Evolutionary conservation across 1,140 invertebrate genomes (phyloP), one percentile per base, ranked within the genome.

Genomic region (Drosophila lacertosa): DNA sequence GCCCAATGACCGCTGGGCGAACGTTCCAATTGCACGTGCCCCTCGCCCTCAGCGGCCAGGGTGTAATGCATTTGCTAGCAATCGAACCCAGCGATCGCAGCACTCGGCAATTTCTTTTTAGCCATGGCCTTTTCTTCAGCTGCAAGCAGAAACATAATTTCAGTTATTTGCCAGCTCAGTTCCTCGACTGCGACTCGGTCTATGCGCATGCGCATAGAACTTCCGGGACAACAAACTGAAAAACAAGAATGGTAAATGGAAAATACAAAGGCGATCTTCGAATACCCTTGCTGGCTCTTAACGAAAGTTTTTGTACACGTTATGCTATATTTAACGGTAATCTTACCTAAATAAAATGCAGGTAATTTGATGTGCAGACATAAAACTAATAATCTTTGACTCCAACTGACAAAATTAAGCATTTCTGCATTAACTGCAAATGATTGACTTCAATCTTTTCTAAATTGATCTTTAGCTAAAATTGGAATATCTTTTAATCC

Each of bases 121-220:
- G 60, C 60, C 51, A 65, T 70, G 60, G 67, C 60, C 63, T 72
- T 60, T 66, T 72, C 64, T 67, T 47, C 16, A 45, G 59, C 66
- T 69, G 60, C 60, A 40, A 70, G 60, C 62, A 72, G 69, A 74
- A 74, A 60, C 58, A 78, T 83, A 83, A 83, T 83, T 83, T 83
- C 71, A 83, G 79, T 84, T 83, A 83, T 83, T 83, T 83, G 79
- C 79, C 64, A 78, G 80, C 74, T 65, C 69, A 74, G 77, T 81
- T 80, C 77, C 57, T 76, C 65, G 63, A 65, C 62, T 71, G 69
- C 47, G 47, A 45, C 67, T 51, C 60, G 59, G 42, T 70, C 64
- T 73, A 74, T 84, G 82, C 70, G 82, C 82, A 75, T 86, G 82
- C 82, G 82, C 82, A 83, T 78, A 81, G 78, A 83, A 83, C 79